Base-by-base conservation (phyloP, 2,113 vertebrate species). In the Archocentrus centrarchus region DNA sequence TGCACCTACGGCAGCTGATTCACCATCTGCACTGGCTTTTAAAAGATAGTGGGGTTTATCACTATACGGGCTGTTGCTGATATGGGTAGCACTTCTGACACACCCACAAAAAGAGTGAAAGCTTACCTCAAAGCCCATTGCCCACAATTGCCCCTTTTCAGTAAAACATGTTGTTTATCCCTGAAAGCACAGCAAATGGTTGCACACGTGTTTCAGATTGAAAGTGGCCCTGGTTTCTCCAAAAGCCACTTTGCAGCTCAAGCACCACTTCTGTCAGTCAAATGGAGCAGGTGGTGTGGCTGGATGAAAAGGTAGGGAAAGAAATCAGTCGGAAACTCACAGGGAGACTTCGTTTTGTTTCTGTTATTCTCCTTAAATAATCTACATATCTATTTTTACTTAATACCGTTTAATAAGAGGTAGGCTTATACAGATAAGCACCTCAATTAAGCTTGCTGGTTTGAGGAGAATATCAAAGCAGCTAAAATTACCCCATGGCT, bases 241-340 rank as follows among this genome's bases (percentile, higher is more conserved):
- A 53, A 1, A 30, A 70, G 2, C 66, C 66, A 70, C 66, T 70
- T 47, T 53, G 44, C 66, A 7, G 24, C 27, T 70, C 24, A 53
- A 70, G 66, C 24, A 70, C 66, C 66, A 53, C 66, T 70, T 70
- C 41, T 32, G 66, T 20, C 44, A 53, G 44, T 70, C 17, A 70
- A 2, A 70, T 53, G 44, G 44, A 53, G 66, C 66, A 70, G 66
- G 44, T 70, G 66, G 66, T 50, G 2, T 70, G 66, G 66, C 44
- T 70, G 66, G 66, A 70, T 53, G 44, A 70, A 70, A 70, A 20
- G 44, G 24, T 53, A 53, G 0, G 0, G 10, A 41, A 70, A 70
- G 6, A 17, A 70, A 70, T 70, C 6, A 53, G 66, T 47, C 44
- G 53, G 9, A 53, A 70, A 70, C 66, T 70, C 44, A 70, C 17